A percentile compares a stretch with the other conserved stretches of the same genome.
Conservation (phyloP, 2,113 vertebrate species). For the Aplodontia rufa region DNA sequence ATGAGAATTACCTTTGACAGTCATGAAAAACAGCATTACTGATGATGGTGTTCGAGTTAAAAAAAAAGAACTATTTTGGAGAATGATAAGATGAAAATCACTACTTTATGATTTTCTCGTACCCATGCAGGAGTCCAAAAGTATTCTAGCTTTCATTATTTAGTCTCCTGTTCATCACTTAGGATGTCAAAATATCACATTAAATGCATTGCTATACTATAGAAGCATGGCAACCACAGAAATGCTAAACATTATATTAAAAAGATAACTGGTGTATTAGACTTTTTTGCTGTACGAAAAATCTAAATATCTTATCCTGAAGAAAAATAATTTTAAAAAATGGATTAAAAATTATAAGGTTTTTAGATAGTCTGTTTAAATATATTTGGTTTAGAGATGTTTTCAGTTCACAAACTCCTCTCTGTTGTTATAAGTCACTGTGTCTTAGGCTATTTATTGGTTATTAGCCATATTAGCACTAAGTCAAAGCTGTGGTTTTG, state of each 20-base stretch:
- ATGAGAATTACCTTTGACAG: not conserved
- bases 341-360: not conserved
- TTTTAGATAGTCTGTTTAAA: conserved; percentile 26
- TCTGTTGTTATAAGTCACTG: conserved; percentile 28
- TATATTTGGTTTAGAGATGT: not conserved
- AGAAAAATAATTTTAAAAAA: conserved; percentile 21
- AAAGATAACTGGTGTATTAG: not conserved
- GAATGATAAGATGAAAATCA: conserved; percentile 33
- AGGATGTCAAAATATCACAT: conserved; percentile 44
- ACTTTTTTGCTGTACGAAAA: conserved; percentile 3
- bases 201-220: not conserved
- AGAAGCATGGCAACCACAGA: not conserved
- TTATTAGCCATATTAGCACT: conserved; percentile 72
- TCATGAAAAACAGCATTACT: conserved; percentile 23
- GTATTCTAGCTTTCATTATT: not conserved
- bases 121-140: accelerated
- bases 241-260: not conserved
- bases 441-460: conserved; percentile 50
- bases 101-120: not conserved
- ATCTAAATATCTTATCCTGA: conserved; percentile 34
- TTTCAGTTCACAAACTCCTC: not conserved
- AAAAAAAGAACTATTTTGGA: not conserved
- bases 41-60: not conserved
- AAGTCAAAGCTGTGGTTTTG: conserved; percentile 73
- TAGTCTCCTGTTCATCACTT: conserved; percentile 6